Conservation (phyloP, 2,113 vertebrate species). For the Crocuta crocuta region DNA sequence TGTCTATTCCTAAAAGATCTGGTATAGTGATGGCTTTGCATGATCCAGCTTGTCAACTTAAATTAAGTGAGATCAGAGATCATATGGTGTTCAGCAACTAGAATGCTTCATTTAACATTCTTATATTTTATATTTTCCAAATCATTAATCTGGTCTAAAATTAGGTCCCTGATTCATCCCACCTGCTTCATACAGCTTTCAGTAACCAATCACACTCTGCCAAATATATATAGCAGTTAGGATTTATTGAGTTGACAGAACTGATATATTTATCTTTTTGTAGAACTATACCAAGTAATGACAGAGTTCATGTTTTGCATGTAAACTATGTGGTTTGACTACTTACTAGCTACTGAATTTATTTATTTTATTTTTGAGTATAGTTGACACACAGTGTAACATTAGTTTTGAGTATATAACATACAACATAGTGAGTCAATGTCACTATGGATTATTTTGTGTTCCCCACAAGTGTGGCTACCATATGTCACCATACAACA, state of each 20-base stretch:
- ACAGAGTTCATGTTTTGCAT: background rate
- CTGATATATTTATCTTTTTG: background rate
- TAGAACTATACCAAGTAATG: background rate
- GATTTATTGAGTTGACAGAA: background rate
- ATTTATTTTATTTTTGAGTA: background rate
- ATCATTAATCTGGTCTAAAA: constrained; percentile 51
- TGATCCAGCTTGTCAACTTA: background rate
- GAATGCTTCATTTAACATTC: constrained; percentile 24
- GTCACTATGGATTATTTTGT: background rate
- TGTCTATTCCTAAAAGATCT: background rate
- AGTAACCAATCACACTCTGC: background rate
- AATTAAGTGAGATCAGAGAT: background rate
- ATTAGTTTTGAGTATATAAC: background rate
- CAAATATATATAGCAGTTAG: background rate
- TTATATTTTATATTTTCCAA: constrained; percentile 32
- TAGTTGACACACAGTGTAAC: background rate
- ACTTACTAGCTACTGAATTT: background rate
- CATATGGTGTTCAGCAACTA: background rate
- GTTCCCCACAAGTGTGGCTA: background rate
- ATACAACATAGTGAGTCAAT: background rate
- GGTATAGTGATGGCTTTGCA: background rate
- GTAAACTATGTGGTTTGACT: background rate
- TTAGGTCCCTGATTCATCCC: constrained; percentile 2
- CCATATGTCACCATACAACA: background rate
- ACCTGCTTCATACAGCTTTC: background rate